Evolutionary conservation across 2,888 invertebrate genomes (phyloP).

Genomic region (Parnassius glacialis): DNA sequence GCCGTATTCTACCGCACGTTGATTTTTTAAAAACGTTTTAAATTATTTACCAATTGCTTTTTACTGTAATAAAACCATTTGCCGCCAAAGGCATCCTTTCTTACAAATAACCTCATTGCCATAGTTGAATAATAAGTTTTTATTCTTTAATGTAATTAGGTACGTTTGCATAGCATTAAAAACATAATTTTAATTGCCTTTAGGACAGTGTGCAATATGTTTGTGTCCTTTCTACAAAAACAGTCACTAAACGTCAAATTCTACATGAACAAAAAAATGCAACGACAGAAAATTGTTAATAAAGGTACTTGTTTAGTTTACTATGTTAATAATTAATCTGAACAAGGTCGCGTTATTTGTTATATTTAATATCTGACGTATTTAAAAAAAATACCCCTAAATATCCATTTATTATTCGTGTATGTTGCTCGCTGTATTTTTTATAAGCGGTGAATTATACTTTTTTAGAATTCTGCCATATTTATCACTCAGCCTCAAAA

Average conservation of each 20-base stretch:
- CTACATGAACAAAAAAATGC: background rate
- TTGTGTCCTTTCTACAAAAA: constrained; percentile 4
- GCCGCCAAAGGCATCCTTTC: constrained; percentile 32
- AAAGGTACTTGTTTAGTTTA: too few relatives aligned
- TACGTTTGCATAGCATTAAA: constrained; percentile 56
- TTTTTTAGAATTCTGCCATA: background rate
- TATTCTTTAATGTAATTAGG: constrained; percentile 37
- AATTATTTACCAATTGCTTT: constrained; percentile 18
- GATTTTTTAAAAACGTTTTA: background rate
- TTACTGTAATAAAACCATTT: constrained; percentile 33
- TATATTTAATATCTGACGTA: too few relatives aligned
- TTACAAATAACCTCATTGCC: constrained; percentile 27
- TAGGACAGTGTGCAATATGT: constrained; percentile 10
- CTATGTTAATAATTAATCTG: too few relatives aligned
- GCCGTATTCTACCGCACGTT: too few relatives aligned
- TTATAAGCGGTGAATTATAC: background rate
- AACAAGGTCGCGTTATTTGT: too few relatives aligned
- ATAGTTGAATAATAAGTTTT: constrained; percentile 29
- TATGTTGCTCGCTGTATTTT: too few relatives aligned
- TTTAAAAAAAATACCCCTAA: too few relatives aligned
- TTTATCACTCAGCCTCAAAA: background rate
- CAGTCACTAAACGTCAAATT: background rate
- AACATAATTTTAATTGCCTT: constrained; percentile 32
- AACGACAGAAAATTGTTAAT: too few relatives aligned
- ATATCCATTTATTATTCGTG: too few relatives aligned